Evolutionary conservation across 2,797 vertebrate genomes (phyloP).

Genomic region (Gorsachius magnificus): DNA sequence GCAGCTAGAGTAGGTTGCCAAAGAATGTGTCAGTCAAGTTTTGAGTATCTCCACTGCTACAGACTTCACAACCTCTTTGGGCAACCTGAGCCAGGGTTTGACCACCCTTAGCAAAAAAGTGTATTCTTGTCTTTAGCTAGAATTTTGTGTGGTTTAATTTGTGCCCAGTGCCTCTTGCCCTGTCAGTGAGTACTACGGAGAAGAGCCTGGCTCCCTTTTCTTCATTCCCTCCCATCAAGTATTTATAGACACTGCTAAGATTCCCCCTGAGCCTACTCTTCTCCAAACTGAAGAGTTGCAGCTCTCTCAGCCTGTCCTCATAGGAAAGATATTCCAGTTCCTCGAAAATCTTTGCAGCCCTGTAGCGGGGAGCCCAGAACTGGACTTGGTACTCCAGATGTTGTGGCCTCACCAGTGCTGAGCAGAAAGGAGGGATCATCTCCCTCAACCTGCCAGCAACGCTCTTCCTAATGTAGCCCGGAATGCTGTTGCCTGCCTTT

Average conservation of each 20-base stretch:
- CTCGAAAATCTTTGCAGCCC: neutral
- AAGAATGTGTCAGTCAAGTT: neutral
- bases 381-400: neutral
- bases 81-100: neutral
- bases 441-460: neutral
- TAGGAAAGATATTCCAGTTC: neutral
- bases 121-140: neutral
- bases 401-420: neutral
- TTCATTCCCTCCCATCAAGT: neutral
- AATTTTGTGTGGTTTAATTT: neutral
- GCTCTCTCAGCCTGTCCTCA: neutral
- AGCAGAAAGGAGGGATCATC: neutral
- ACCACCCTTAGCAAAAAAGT: neutral
- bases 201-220: neutral
- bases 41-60: neutral
- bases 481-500: neutral
- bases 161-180: neutral
- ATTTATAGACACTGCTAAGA: neutral
- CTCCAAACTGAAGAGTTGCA: neutral
- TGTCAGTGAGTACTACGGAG: neutral
- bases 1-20: neutral
- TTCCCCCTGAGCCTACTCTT: neutral
- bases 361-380: neutral
- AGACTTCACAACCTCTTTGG: neutral
- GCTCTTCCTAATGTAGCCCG: neutral